Base-by-base conservation (phyloP, 2,888 invertebrate genomes). In the Biston betularia region DNA sequence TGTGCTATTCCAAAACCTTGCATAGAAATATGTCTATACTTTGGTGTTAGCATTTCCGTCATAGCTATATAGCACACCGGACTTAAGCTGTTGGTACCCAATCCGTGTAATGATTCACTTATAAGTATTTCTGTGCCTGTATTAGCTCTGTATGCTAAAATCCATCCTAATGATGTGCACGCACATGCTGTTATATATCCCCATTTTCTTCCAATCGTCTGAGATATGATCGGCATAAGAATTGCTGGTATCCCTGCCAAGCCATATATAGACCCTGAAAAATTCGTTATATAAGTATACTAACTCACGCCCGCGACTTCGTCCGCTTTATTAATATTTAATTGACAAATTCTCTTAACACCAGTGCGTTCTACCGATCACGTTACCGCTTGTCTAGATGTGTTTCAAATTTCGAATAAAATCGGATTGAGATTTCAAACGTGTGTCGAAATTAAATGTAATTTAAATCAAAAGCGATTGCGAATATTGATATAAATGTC, bases 211-310 rank as follows among this genome's bases (percentile, higher is more conserved):
- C 75, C 75, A 12, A 48, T 66, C 69, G 69, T 69, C 40, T 75
- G 72, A 72, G 72, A 74, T 8, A 75, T 34, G 6, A 63, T 34
- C 3, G 74, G 75, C 42, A 75, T 14, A 2, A 69, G 10, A 14
- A 74, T 65, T 9, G 45, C 59, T 12, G 72, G 74, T n/a, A 74
- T 65, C 6, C 73, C 75, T 6, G 72, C 65, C 9, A 75, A 8
- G 24, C 73, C 75, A 52, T 75, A 66, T 8, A 73, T 68, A 1
- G 75, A 72, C 0, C 72, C 75, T 75, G 70, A 14, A 70, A 70
- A 24, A 3, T 24, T 24, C 1, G 3, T 24, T 24, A 24, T 24
- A 24, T 24, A 24, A 24, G 24, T 24, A 24, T 24, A 24, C n/a
- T n/a, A n/a, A n/a, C n/a, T n/a, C n/a, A n/a, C n/a, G n/a, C n/a